Percentiles rank a stretch among this genome's conserved stretches.
Evolutionary conservation across 2,113 vertebrate species (phyloP).

Genomic region (Oryzias melastigma): DNA sequence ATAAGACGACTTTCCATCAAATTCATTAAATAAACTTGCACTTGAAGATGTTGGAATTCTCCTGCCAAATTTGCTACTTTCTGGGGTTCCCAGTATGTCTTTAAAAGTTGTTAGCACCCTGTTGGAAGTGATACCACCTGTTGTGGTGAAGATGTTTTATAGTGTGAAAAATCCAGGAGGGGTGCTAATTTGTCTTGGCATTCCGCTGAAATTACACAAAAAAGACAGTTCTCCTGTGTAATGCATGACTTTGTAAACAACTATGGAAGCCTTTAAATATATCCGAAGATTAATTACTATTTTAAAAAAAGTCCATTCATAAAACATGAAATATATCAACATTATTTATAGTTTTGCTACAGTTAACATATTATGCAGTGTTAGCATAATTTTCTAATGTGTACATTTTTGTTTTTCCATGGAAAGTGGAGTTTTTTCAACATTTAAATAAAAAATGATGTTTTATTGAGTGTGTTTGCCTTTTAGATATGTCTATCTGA

Average conservation of each 20-base stretch:
- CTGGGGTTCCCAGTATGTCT: slow-evolving; percentile 34
- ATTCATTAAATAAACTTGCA: slow-evolving; percentile 43
- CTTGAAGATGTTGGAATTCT: slow-evolving; percentile 14
- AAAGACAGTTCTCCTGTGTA: slow-evolving; percentile 41
- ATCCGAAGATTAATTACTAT: slow-evolving; percentile 1
- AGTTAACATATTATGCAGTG: slow-evolving; percentile 10
- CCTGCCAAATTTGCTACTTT: slow-evolving; percentile 33
- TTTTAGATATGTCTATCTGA: slow-evolving; percentile 55
- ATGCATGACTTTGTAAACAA: slow-evolving; percentile 38
- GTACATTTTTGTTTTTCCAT: slow-evolving; percentile 14
- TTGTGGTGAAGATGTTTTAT: slow-evolving; percentile 49
- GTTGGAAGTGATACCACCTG: slow-evolving; percentile 46
- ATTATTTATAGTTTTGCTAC: not conserved
- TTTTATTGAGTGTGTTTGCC: slow-evolving; percentile 66
- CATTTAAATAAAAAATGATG: slow-evolving; percentile 45
- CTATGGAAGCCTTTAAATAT: slow-evolving; percentile 9
- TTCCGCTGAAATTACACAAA: slow-evolving; percentile 28
- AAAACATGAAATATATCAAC: not conserved
- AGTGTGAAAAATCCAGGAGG: slow-evolving; percentile 51
- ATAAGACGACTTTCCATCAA: slow-evolving; percentile 11
- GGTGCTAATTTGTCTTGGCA: slow-evolving; percentile 47
- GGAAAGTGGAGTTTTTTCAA: not conserved
- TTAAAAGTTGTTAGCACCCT: slow-evolving; percentile 47
- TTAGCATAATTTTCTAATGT: slow-evolving; percentile 6
- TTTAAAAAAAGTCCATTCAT: not conserved